Percentiles rank a stretch among this genome's conserved stretches.
Evolutionary conservation across 2,888 invertebrate species (phyloP).

Genomic region (Phyto melanocephala): DNA sequence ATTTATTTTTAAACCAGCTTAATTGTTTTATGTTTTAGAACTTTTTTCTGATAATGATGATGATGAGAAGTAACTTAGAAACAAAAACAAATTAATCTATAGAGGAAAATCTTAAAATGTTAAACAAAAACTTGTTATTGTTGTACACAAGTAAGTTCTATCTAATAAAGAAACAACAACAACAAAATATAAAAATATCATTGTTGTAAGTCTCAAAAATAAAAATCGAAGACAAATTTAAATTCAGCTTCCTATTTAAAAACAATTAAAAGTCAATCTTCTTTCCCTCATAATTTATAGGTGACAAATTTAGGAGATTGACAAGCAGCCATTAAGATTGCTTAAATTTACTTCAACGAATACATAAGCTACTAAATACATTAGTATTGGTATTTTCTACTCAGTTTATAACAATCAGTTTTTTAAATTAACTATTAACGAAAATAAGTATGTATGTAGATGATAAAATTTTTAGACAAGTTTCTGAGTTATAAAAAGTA

Average conservation of each 20-base stretch:
- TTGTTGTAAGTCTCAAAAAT: not conserved
- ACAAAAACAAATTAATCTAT: slow-evolving; percentile 36
- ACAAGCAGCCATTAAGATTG: not conserved
- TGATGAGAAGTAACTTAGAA: slow-evolving; percentile 24
- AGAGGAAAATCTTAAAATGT: slow-evolving; percentile 35
- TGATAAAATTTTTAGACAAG: too few species aligned
- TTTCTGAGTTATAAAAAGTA: too few species aligned
- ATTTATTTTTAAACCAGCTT: not conserved
- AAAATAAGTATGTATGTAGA: too few species aligned
- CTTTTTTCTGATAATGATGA: not conserved
- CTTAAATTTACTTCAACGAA: not conserved
- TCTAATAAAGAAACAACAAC: not conserved
- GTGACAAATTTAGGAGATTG: slow-evolving; percentile 12
- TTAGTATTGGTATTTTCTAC: too few species aligned
- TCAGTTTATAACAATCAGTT: too few species aligned
- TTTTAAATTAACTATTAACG: too few species aligned
- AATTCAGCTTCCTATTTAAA: slow-evolving; percentile 18
- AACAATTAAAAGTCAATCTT: not conserved
- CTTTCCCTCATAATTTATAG: not conserved
- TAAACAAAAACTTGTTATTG: not conserved
- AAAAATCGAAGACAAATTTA: too few species aligned
- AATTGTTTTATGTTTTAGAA: slow-evolving; percentile 30
- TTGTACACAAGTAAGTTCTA: slow-evolving; percentile 7
- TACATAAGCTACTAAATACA: too few species aligned
- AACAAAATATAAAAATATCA: slow-evolving; percentile 14